phyloP scores from a whole-genome alignment of 1,140 invertebrate genomes.

The Ectropis grisescens region DNA sequence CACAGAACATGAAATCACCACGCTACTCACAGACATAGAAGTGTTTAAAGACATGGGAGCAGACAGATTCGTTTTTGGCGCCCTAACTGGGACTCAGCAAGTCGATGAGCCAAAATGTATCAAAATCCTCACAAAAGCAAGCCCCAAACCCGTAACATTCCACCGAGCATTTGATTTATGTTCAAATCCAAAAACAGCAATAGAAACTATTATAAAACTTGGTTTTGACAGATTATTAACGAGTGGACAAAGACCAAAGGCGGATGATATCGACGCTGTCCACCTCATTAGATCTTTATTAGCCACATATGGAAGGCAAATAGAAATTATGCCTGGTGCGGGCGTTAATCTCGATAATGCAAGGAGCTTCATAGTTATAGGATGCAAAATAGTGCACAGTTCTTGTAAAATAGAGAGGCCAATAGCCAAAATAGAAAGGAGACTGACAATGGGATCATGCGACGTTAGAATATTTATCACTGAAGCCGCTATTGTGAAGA shows the following conservation, averaged over 20 bases:
- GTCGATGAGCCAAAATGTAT: constrained; percentile 79
- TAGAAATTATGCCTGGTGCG: constrained; percentile 87
- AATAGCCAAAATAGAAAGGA: constrained; percentile 18
- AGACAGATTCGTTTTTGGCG: constrained; percentile 93
- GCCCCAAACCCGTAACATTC: constrained; percentile 83
- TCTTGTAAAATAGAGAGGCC: constrained; percentile 43
- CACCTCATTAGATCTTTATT: constrained; percentile 78
- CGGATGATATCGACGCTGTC: constrained; percentile 73
- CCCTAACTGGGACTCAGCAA: constrained; percentile 74
- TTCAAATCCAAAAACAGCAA: constrained; percentile 73
- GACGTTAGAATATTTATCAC: constrained; percentile 34
- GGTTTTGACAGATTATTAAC: constrained; percentile 88
- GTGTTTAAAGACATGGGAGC: constrained; percentile 74
- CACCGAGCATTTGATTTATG: constrained; percentile 85
- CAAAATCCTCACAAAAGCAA: constrained; percentile 73
- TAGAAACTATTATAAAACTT: constrained; percentile 77
- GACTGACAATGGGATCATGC: constrained; percentile 36
- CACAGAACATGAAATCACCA: constrained; percentile 78
- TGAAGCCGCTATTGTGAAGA: constrained; percentile 36
- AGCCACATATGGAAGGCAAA: constrained; percentile 64
- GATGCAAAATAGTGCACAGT: constrained; percentile 56
- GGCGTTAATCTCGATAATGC: constrained; percentile 86
- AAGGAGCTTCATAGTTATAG: constrained; percentile 72
- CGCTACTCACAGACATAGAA: constrained; percentile 79
- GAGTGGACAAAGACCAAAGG: constrained; percentile 80